Conservation (phyloP, 2,797 vertebrate species). For the Ammospiza maritima region DNA sequence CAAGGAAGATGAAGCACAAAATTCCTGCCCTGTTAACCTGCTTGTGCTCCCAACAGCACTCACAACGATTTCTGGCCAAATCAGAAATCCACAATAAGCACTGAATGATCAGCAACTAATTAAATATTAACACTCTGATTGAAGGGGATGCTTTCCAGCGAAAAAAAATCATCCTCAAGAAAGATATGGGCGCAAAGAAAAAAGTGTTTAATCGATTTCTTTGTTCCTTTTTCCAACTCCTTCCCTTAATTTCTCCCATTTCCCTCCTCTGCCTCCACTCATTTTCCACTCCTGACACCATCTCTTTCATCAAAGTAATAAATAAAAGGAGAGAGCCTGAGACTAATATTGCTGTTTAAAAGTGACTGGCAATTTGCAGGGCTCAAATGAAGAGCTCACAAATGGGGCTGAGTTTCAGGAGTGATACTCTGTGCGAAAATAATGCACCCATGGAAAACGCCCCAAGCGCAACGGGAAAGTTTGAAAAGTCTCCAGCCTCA, state of each 20-base stretch:
- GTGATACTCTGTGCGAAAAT: not conserved
- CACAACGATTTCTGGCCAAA: not conserved
- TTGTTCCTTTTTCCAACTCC: conserved; percentile 26
- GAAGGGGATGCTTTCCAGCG: not conserved
- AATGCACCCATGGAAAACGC: not conserved
- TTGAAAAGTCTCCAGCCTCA: not conserved
- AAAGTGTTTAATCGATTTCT: not conserved
- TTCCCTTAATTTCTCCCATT: not conserved
- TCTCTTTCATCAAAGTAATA: not conserved
- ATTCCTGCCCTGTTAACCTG: conserved; percentile 46
- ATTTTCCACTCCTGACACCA: not conserved
- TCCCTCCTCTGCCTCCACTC: conserved; percentile 36
- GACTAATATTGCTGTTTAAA: not conserved
- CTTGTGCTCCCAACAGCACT: not conserved
- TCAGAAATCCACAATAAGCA: not conserved
- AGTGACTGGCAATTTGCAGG: not conserved
- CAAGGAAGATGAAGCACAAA: not conserved
- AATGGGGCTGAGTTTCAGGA: not conserved
- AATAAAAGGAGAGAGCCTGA: not conserved
- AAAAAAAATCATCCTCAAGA: not conserved
- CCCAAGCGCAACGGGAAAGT: not conserved
- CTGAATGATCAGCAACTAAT: not conserved
- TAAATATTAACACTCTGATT: not conserved
- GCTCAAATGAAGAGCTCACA: not conserved
- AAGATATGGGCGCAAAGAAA: not conserved